Evolutionary conservation across 2,797 vertebrate species (phyloP).

Genomic region (Poeciliopsis turneri): DNA sequence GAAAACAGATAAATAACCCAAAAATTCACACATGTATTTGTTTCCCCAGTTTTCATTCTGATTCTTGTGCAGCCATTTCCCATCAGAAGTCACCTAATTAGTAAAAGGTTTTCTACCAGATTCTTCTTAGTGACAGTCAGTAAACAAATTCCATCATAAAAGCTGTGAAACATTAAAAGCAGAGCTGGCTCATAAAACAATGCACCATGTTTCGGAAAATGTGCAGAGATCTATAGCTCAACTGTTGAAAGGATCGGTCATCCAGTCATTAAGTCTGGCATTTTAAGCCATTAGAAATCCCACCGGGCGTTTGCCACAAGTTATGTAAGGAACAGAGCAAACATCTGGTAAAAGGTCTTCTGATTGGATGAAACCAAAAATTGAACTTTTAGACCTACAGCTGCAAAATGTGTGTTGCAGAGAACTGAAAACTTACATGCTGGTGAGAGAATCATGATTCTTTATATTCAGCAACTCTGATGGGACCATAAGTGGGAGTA

Average conservation of each 20-base stretch:
- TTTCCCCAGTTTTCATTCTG: not conserved
- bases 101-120: not conserved
- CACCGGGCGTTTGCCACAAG: not conserved
- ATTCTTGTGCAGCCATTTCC: not conserved
- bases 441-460: not conserved
- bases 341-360: not conserved
- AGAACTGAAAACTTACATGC: not conserved
- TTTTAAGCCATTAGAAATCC: not conserved
- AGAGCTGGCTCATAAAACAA: not conserved
- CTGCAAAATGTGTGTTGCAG: not conserved
- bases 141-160: not conserved
- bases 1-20: not conserved
- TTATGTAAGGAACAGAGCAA: not conserved
- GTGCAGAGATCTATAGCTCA: not conserved
- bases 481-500: not conserved
- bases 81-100: not conserved
- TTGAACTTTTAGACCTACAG: not conserved
- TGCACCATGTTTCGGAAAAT: not conserved
- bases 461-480: not conserved
- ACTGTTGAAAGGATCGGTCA: not conserved
- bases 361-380: not conserved
- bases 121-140: not conserved
- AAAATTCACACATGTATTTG: not conserved
- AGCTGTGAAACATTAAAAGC: not conserved
- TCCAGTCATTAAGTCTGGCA: not conserved